Evolutionary conservation across 2,888 invertebrate species (phyloP).

Genomic region (Lasioglossum morio): DNA sequence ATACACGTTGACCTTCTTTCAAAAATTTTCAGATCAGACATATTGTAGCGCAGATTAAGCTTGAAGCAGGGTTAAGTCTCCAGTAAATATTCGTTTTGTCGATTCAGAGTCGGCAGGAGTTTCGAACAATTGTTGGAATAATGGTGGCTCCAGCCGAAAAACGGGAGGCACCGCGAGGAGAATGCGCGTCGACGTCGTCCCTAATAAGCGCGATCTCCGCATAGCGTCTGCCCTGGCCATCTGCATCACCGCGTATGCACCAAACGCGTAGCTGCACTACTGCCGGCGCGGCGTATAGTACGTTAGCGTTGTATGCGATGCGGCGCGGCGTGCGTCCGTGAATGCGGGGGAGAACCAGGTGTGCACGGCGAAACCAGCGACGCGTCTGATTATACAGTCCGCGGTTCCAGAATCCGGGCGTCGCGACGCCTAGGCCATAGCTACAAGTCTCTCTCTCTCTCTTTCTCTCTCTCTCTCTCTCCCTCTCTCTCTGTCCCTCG

Average conservation of each 20-base stretch:
- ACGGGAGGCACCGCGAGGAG: slow-evolving; percentile 10
- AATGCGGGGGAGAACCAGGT: slow-evolving; percentile 32
- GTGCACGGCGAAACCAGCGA: slow-evolving; percentile 19
- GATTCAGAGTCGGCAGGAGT: neutral
- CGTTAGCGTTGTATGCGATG: slow-evolving; percentile 17
- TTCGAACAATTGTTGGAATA: neutral
- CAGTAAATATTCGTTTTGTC: neutral
- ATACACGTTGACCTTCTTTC: neutral
- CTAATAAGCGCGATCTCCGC: slow-evolving; percentile 59
- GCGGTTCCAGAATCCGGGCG: slow-evolving; percentile 4
- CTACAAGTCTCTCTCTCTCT: neutral
- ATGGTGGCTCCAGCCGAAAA: slow-evolving; percentile 5
- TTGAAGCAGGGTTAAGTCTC: neutral
- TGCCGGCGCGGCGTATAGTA: slow-evolving; percentile 10
- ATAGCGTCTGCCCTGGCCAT: slow-evolving; percentile 52
- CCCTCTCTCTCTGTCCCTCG: neutral
- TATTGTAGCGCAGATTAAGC: neutral
- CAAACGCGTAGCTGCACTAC: slow-evolving; percentile 39
- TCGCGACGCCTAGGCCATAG: neutral
- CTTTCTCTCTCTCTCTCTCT: neutral
- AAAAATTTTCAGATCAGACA: neutral
- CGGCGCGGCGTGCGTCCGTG: slow-evolving; percentile 18
- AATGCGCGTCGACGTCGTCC: slow-evolving; percentile 39
- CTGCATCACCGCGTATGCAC: slow-evolving; percentile 58
- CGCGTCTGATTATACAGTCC: slow-evolving; percentile 38